Conservation (phyloP, 2,797 vertebrate genomes). For the Parauchenoglanis ngamensis region DNA sequence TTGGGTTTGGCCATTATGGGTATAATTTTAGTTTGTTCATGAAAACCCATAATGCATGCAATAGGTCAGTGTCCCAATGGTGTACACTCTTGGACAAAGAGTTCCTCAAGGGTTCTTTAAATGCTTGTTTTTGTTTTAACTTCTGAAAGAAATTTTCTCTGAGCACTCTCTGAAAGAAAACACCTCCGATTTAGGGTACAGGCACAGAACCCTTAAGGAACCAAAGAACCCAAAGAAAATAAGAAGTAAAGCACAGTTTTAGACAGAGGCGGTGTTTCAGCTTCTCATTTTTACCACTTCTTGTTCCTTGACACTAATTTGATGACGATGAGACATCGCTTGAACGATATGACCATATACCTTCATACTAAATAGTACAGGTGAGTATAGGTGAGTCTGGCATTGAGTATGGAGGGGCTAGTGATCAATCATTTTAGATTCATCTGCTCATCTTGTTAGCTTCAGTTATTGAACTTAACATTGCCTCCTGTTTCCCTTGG, state of each 20-base stretch:
- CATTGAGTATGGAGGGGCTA: not conserved
- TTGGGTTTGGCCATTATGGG: not conserved
- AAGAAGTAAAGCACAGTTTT: not conserved
- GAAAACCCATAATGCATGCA: not conserved
- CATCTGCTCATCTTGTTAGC: not conserved
- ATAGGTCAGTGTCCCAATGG: not conserved
- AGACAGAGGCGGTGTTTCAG: not conserved
- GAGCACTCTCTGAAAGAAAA: not conserved
- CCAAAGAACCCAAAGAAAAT: not conserved
- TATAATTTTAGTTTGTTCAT: not conserved
- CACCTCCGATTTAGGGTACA: not conserved
- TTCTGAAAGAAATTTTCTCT: not conserved
- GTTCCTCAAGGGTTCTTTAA: not conserved
- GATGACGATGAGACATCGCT: not conserved
- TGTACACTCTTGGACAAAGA: not conserved
- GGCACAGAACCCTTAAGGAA: not conserved
- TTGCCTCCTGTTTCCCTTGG: not conserved
- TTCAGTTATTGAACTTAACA: not conserved
- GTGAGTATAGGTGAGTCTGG: not conserved
- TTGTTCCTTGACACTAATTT: not conserved
- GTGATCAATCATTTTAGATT: not conserved
- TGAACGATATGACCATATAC: not conserved
- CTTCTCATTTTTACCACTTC: not conserved
- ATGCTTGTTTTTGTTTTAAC: not conserved
- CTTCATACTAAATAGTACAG: not conserved